These are phyloP conservation scores for Formicarius rufipectus DNA, from an alignment of 2,113 vertebrate species.

Conservation along the genomic window DNA sequence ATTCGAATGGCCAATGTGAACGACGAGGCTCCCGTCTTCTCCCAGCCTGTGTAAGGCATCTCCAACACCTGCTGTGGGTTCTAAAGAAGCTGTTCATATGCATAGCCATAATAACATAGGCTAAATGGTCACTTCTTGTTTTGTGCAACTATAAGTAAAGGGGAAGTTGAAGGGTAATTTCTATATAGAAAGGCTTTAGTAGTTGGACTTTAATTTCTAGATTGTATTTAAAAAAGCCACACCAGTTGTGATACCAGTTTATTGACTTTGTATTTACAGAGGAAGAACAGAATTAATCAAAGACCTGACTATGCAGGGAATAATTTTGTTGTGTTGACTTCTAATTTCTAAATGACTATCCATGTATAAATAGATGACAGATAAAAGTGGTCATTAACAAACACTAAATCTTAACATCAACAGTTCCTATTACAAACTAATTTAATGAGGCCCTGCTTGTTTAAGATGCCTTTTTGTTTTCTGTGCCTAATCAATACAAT, in stretches of 20 bases:
- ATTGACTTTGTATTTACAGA: neutral
- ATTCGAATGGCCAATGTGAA: constrained; percentile 84
- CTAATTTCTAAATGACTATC: neutral
- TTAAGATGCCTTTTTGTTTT: neutral
- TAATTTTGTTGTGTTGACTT: neutral
- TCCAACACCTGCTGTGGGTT: accelerated
- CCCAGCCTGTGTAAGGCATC: constrained; percentile 78
- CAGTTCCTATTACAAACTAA: neutral
- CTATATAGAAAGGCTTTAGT: neutral
- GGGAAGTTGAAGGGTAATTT: neutral
- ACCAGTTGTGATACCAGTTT: neutral
- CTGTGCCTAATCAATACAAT: neutral
- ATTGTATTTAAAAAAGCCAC: neutral
- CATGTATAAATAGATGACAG: neutral
- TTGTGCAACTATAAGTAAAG: neutral
- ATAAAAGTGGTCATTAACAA: neutral
- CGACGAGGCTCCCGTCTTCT: constrained; percentile 86
- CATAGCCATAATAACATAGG: neutral
- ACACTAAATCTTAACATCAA: neutral
- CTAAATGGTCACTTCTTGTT: neutral
- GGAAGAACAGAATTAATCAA: neutral
- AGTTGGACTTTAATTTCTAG: neutral
- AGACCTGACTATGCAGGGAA: neutral
- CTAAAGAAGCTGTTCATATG: neutral
- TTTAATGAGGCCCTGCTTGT: neutral